These are phyloP conservation scores for Onychomys torridus DNA, from an alignment of 2,797 vertebrate genomes.

Conservation along the genomic window DNA sequence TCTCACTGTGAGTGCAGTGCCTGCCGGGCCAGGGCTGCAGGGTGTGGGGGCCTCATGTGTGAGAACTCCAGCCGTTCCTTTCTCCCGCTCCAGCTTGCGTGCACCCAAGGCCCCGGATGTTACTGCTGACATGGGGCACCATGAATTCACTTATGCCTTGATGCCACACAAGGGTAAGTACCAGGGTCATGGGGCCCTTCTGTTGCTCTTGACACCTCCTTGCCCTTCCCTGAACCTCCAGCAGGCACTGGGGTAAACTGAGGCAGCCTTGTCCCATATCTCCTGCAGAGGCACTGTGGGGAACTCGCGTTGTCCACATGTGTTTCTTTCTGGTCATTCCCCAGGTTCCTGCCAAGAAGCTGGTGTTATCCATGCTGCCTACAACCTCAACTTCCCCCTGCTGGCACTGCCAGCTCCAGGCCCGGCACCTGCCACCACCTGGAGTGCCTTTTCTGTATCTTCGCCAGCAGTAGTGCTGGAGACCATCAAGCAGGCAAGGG, in stretches of 20 bases:
- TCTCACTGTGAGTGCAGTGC: conserved; percentile 93
- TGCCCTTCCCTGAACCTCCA: background rate
- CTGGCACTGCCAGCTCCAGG: conserved; percentile 76
- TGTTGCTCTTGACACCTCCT: background rate
- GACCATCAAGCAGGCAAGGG: conserved; percentile 92
- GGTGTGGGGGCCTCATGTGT: background rate
- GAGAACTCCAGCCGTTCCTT: background rate
- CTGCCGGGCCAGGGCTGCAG: accelerated
- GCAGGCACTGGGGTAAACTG: background rate
- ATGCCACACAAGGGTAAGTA: conserved; percentile 94
- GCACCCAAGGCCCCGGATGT: conserved; percentile 94
- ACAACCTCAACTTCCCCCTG: conserved; percentile 95
- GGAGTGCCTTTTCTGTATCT: conserved; percentile 90
- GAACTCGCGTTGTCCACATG: background rate
- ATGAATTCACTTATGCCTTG: conserved; percentile 94
- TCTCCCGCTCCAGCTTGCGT: conserved; percentile 89
- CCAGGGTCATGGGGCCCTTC: background rate
- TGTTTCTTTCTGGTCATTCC: background rate
- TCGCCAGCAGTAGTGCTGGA: conserved; percentile 91
- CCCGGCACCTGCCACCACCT: conserved; percentile 71
- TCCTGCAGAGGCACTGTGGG: background rate
- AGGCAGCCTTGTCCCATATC: background rate
- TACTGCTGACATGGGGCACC: conserved; percentile 92
- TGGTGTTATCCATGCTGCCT: conserved; percentile 92
- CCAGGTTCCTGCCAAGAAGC: conserved; percentile 95